Evolutionary conservation across 35 echinoderm and acorn worm species (phyloP), one percentile per base, ranked within the genome.

Genomic region (Ptychodera flava): DNA sequence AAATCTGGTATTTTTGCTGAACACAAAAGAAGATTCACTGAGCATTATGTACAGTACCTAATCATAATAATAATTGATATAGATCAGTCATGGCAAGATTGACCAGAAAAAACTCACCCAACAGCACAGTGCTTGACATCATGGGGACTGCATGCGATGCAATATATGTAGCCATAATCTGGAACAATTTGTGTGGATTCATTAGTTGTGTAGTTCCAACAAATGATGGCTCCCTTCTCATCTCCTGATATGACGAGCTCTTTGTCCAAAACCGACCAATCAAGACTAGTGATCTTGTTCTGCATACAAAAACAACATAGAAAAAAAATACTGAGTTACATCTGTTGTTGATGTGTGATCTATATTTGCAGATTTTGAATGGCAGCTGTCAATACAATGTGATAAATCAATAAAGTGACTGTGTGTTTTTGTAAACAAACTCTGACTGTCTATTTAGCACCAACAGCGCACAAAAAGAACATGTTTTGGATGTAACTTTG

Each of bases 151-250:
- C 89, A 93, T 0, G 85, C 37, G 28, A 97, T 81, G 33, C 83
- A 89, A 36, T 82, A 89, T 36, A 93, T 88, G 29, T 34, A 80
- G 28, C 82, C 83, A 79, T 82, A 85, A 29, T 97, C 95, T n/a
- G 92, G 95, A 36, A 37, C 86, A 31, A 93, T 89, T 15, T 82
- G 45, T 77, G 84, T 93, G 30, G 35, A 16, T 33, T 90, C 90
- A 86, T 84, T 87, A 36, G 78, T 88, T 45, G 33, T 35, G 15
- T 84, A 81, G 84, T 93, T 91, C 95, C 95, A 97, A 37, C 86
- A 90, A 14, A 97, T 79, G 16, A 97, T 80, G n/a, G 76, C 38
- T 30, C 95, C 95, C 84, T 93, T 93, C 31, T 93, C 95, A 93
- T 97, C 95, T 83, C 91, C 91, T 33, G 95, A 87, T 32, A 89